Conservation (phyloP, 2,113 vertebrate species). For the Tetrao urogallus region DNA sequence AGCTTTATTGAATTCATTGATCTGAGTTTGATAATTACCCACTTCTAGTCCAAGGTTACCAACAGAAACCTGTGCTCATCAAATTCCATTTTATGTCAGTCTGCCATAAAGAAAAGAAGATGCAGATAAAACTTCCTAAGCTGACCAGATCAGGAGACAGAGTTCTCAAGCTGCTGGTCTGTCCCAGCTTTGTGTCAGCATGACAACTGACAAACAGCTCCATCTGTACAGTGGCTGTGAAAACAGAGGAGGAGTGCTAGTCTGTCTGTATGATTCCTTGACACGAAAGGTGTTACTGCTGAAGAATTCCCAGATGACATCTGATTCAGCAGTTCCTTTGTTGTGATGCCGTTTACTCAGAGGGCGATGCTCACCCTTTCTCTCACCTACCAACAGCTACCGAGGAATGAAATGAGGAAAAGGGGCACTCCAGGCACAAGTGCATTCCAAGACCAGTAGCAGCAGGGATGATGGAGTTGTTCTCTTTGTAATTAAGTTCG, state of each 20-base stretch:
- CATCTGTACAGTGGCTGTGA: background rate
- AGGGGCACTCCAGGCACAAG: fast-evolving
- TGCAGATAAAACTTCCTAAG: background rate
- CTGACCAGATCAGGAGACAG: background rate
- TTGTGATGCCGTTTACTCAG: background rate
- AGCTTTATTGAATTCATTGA: background rate
- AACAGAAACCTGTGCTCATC: background rate
- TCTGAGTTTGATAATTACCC: background rate
- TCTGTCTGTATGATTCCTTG: background rate
- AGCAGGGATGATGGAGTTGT: background rate
- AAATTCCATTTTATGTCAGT: background rate
- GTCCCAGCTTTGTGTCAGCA: background rate
- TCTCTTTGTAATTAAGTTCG: background rate
- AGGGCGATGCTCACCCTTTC: background rate
- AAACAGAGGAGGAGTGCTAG: background rate
- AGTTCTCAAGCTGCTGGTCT: background rate
- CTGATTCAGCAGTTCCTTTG: background rate
- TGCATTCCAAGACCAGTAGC: background rate
- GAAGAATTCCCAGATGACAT: background rate
- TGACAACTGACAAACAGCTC: background rate
- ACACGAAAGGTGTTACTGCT: background rate
- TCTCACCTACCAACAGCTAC: background rate
- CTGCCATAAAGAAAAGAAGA: background rate
- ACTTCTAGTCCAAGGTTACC: background rate
- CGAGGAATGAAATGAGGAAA: background rate